Evolutionary conservation across 2,113 vertebrate genomes (phyloP), one percentile per base, ranked within the genome.

Genomic region (Bos javanicus): DNA sequence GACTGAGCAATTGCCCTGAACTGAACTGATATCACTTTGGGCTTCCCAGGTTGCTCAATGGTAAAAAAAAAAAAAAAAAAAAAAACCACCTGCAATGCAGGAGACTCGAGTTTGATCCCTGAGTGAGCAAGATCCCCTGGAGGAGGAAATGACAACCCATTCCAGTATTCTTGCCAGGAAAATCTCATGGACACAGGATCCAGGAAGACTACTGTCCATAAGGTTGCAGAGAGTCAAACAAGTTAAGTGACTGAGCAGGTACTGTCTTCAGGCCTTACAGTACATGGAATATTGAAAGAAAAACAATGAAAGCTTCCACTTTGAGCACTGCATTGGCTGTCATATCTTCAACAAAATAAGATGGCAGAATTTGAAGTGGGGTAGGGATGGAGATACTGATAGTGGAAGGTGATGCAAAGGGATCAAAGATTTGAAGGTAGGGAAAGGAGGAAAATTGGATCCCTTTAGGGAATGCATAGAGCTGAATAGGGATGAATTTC

Each of bases 261-360:
- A 36, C 4, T 0, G 0, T 21, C n/a, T 71, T 36, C 11, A 43
- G 28, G 5, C 5, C 48, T 78, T 87, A 13, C 48, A 52, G 33
- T 33, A 15, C 2, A 9, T 6, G 6, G 13, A 43, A 4, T 84
- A 2, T 28, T 57, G 25, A n/a, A 64, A 86, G n/a, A 36, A 50
- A 74, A 84, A 33, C 19, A 71, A 67, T 1, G 17, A 43, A 2
- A 46, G 43, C 23, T 82, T 67, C 16, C 59, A 36, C 17, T 94
- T 14, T 74, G 56, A 89, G 76, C 54, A 1, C 33, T 76, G 0
- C 13, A n/a, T 5, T 50, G 17, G 28, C 15, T 91, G 4, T 36
- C 36, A 50, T 19, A 50, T 26, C 7, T 60, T 48, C 8, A 57
- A 33, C 17, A 95, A 84, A 90, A 36, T 39, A 52, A 23, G 28